A percentile compares a stretch with the other conserved stretches of the same genome.
These are phyloP conservation scores for Cichladusa arquata DNA, from an alignment of 2,113 vertebrate species.

Conservation along the genomic window DNA sequence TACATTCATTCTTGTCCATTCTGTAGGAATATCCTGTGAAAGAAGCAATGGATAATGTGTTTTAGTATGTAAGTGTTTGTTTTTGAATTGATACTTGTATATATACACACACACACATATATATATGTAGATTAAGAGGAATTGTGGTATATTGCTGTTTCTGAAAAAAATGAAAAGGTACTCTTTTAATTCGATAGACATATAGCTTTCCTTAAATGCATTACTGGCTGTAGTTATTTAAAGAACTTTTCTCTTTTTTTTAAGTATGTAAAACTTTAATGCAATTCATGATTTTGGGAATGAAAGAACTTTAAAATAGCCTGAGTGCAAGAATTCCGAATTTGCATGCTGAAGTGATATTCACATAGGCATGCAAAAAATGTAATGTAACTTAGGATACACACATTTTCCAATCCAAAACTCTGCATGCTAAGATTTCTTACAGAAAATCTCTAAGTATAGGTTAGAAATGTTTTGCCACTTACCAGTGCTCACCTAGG, in stretches of 20 bases:
- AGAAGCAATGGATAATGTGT: neutral
- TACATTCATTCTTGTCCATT: neutral
- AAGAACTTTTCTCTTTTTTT: neutral
- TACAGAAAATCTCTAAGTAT: neutral
- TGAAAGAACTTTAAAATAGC: slow-evolving; percentile 12
- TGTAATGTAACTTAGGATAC: neutral
- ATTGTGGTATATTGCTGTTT: neutral
- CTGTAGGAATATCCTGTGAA: neutral
- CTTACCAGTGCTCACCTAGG: neutral
- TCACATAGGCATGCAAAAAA: neutral
- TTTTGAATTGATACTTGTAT: neutral
- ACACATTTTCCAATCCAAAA: neutral
- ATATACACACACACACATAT: neutral
- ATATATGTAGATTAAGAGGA: neutral
- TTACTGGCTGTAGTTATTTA: neutral
- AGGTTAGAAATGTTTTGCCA: slow-evolving; percentile 17
- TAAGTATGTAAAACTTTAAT: neutral
- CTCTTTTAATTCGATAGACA: neutral
- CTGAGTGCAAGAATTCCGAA: neutral
- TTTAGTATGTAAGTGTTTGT: neutral
- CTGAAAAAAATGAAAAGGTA: neutral
- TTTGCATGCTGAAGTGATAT: neutral
- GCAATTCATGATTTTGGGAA: neutral
- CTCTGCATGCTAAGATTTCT: neutral
- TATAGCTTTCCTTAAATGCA: neutral